Base-by-base conservation (phyloP, 2,113 vertebrate genomes). In the Neolamprologus falcicula region DNA sequence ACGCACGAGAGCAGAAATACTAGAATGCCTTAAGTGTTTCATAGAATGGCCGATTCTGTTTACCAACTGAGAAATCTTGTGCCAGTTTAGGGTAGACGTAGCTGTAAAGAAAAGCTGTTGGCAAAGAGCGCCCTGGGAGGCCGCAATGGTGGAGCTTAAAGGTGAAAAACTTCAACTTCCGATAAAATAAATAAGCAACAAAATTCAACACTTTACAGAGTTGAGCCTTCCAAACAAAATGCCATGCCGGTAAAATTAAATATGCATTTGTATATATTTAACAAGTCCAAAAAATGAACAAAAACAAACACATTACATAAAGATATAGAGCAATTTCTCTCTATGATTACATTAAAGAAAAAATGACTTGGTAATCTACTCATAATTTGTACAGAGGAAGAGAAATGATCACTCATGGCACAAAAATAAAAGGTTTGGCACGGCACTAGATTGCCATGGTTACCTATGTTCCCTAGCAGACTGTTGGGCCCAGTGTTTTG, bases 381-480 rank as follows among this genome's bases (percentile, higher is more conserved):
- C 52, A 37, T n/a, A 33, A 84, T 55, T 10, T 76, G 19, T 7
- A 37, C 52, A 35, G 7, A 85, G 54, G 16, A 33, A 26, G 28
- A 31, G 45, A 6, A 11, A 6, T 12, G 12, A 21, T 55, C 14
- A 47, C 8, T 73, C 17, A 28, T 78, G 10, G 54, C 37, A 45
- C 19, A 73, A 54, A 73, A 54, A 37, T 10, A 52, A 4, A 24
- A 16, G 24, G 78, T 53, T 52, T 71, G 80, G 3, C 47, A 33
- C 31, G 9, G 5, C 26, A 35, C 12, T 57, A 2, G 4, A 80
- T 88, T 80, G 55, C 47, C 52, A 50, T 89, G 52, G 73, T 96
- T 98, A 99, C 98, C 98, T 98, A 99, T 99, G 96, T 97, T 99
- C 86, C 97, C 98, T 85, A 99, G 96, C 37, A 99, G 96, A 92